Conservation (phyloP, 1,140 invertebrate species). For the Atta colombica region DNA sequence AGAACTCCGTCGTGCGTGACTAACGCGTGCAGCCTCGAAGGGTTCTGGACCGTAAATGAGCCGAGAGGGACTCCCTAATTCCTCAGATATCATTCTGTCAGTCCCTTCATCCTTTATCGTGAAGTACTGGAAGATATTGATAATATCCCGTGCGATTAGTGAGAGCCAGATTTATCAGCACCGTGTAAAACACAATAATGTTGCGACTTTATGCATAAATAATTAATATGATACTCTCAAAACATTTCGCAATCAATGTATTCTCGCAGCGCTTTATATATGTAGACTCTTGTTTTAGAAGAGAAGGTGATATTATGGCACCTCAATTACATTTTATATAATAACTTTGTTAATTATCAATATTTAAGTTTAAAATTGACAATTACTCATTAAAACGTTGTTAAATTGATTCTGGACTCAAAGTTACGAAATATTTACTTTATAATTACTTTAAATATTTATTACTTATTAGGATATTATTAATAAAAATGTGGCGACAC, state of each 20-base stretch:
- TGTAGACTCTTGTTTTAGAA: not conserved
- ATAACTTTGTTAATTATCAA: no score
- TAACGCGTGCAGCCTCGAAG: constrained; percentile 34
- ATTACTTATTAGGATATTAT: no score
- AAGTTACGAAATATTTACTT: no score
- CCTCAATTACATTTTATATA: no score
- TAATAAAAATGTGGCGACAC: no score
- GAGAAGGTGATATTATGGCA: no score
- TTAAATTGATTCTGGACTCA: no score
- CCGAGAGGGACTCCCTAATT: constrained; percentile 54
- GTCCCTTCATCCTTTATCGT: constrained; percentile 1
- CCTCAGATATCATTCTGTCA: constrained; percentile 47
- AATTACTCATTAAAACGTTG: no score
- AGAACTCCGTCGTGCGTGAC: constrained; percentile 54
- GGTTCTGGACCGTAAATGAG: constrained; percentile 56
- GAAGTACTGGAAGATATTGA: constrained; percentile 31
- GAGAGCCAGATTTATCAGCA: constrained; percentile 19
- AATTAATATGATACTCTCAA: constrained; percentile 8
- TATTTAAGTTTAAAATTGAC: no score
- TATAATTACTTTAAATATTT: no score
- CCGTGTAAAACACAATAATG: not conserved
- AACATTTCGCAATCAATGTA: not conserved
- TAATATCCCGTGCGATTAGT: constrained; percentile 10
- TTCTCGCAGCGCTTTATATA: not conserved
- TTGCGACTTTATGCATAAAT: not conserved